These are phyloP conservation scores for Notospermus geniculatus DNA, from an alignment of 1,140 invertebrate genomes.

Conservation along the genomic window DNA sequence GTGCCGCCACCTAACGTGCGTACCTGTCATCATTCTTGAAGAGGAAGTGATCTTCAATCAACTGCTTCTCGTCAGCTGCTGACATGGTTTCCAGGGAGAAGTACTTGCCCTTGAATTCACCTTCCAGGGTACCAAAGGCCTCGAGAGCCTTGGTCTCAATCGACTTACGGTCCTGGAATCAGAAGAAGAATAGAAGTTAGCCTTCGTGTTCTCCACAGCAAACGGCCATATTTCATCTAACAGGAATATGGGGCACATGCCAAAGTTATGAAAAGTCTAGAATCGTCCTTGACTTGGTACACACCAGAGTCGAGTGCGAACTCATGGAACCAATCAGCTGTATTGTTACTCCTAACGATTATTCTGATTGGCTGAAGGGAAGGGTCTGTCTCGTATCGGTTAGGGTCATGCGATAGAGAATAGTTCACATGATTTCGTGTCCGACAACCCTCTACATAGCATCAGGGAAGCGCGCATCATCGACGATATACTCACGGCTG, in stretches of 20 bases:
- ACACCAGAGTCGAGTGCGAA: no score
- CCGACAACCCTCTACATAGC: neutral
- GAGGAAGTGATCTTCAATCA: conserved; percentile 37
- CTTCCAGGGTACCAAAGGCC: neutral
- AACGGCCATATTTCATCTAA: no score
- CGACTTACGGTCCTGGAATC: neutral
- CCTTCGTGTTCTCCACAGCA: no score
- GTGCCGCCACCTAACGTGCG: neutral
- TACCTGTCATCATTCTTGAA: conserved; percentile 49
- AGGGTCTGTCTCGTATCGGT: no score
- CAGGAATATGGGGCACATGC: no score
- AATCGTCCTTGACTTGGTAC: no score
- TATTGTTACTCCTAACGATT: no score
- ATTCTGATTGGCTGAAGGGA: no score
- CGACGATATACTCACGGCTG: conserved; percentile 46
- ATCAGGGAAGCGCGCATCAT: no score
- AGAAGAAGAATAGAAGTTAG: no score
- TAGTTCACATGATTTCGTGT: neutral
- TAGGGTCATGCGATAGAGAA: neutral
- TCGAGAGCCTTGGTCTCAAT: neutral
- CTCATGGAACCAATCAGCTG: no score
- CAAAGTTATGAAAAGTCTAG: no score
- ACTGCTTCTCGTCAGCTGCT: conserved; percentile 32
- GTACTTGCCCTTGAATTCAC: conserved; percentile 34
- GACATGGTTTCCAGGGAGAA: conserved; percentile 34